A percentile compares a stretch with the other conserved stretches of the same genome.
Evolutionary conservation across 2,888 invertebrate genomes (phyloP).

Genomic region (Scaptodrosophila latifasciaeformis): DNA sequence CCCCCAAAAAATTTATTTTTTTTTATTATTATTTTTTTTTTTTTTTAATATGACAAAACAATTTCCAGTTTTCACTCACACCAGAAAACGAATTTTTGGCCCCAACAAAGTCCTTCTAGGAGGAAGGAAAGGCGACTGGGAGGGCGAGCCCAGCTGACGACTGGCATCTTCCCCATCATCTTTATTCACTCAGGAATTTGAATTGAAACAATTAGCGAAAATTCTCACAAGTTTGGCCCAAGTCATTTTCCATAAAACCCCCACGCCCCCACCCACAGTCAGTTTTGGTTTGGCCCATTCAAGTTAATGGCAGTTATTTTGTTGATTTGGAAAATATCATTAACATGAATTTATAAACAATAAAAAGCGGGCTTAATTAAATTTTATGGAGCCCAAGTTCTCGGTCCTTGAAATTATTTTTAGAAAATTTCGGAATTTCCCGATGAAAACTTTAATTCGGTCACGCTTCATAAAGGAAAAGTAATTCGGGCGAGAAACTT

Average conservation of each 20-base stretch:
- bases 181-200: neutral
- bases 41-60: slow-evolving; percentile 45
- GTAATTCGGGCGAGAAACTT: too few species aligned
- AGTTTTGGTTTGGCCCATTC: neutral
- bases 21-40: neutral
- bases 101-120: too few species aligned
- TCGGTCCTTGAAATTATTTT: neutral
- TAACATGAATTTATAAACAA: slow-evolving; percentile 69
- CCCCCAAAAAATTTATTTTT: neutral
- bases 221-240: slow-evolving; percentile 41
- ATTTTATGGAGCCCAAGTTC: slow-evolving; percentile 39
- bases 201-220: slow-evolving; percentile 56
- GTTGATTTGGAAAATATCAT: slow-evolving; percentile 49
- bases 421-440: too few species aligned
- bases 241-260: slow-evolving; percentile 29
- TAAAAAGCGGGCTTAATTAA: slow-evolving; percentile 61
- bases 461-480: too few species aligned
- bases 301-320: neutral
- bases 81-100: neutral
- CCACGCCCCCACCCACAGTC: too few species aligned
- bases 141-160: slow-evolving; percentile 13
- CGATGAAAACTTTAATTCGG: too few species aligned
- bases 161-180: neutral
- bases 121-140: too few species aligned
- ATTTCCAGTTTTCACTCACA: slow-evolving; percentile 30